Evolutionary conservation across 2,888 invertebrate species (phyloP), one percentile per base, ranked within the genome.

Genomic region (Ptycholaimellus sp.): DNA sequence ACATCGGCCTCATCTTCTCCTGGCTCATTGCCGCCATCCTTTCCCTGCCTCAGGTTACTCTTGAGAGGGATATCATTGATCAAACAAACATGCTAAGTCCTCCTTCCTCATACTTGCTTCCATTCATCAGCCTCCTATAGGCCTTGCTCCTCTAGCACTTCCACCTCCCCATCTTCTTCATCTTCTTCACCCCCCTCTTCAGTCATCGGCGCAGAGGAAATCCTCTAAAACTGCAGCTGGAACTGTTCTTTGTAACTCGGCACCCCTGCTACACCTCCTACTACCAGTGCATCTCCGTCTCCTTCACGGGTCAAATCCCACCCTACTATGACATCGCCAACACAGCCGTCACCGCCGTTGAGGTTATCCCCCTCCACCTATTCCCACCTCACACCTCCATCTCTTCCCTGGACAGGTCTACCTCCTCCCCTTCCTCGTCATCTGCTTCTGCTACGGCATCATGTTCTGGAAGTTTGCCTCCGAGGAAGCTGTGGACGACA

Each of bases 11-110:
- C n/a, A 59, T 65, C n/a, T 61, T 68, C 1, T 78, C 83, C 27
- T 85, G 83, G 83, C 56, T 72, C 2, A 71, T 72, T 37, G 77
- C 81, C 0, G 68, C 70, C 3, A 54, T 80, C 18, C 81, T 76
- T 61, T 80, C 81, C 52, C 62, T 74, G 45, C 85, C 85, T 20
- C 83, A 85, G 70, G 81, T 81, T n/a, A n/a, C n/a, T n/a, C n/a
- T n/a, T n/a, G n/a, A n/a, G n/a, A n/a, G n/a, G n/a, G n/a, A n/a
- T n/a, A n/a, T n/a, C n/a, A n/a, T n/a, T n/a, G n/a, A n/a, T n/a
- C n/a, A n/a, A n/a, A n/a, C n/a, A n/a, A n/a, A n/a, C n/a, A n/a
- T n/a, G n/a, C n/a, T n/a, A n/a, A n/a, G n/a, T n/a, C n/a, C n/a
- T n/a, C n/a, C n/a, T n/a, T n/a, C n/a, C n/a, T n/a, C n/a, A n/a